Conservation (phyloP, 2,797 vertebrate species). For the Fundulus diaphanus region DNA sequence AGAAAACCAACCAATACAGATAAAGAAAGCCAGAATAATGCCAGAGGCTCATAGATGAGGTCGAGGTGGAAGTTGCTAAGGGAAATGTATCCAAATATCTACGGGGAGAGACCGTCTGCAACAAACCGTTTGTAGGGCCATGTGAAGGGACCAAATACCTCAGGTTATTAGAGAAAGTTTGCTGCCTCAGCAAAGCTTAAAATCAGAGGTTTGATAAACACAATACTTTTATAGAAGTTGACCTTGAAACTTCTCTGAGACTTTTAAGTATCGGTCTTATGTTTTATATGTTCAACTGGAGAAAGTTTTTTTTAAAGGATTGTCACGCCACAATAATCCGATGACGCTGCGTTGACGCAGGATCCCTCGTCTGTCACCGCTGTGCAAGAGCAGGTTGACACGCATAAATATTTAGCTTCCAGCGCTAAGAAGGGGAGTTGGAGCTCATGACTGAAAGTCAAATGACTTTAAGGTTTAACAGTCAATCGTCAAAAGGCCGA, state of each 20-base stretch:
- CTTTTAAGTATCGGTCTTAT: not conserved
- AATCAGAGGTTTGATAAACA: not conserved
- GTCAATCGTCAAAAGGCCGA: conserved; percentile 5
- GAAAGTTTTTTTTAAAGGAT: not conserved
- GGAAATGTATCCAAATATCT: not conserved
- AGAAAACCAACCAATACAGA: not conserved
- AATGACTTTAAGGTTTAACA: not conserved
- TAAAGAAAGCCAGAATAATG: not conserved
- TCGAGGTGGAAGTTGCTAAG: not conserved
- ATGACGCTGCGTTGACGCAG: conserved; percentile 5
- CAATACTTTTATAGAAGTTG: not conserved
- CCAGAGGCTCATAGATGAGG: not conserved
- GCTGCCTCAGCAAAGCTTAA: not conserved
- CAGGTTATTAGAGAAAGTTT: not conserved
- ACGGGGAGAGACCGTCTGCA: not conserved
- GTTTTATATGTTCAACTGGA: not conserved
- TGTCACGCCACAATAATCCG: not conserved
- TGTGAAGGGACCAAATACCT: not conserved
- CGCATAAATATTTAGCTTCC: conserved; percentile 41
- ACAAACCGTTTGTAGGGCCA: not conserved
- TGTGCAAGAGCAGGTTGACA: not conserved
- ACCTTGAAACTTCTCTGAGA: not conserved
- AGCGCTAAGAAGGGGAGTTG: conserved; percentile 17
- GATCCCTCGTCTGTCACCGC: conserved; percentile 5
- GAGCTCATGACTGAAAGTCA: conserved; percentile 7